Conservation (phyloP, 2,888 invertebrate species). For the Elmis aenea region DNA sequence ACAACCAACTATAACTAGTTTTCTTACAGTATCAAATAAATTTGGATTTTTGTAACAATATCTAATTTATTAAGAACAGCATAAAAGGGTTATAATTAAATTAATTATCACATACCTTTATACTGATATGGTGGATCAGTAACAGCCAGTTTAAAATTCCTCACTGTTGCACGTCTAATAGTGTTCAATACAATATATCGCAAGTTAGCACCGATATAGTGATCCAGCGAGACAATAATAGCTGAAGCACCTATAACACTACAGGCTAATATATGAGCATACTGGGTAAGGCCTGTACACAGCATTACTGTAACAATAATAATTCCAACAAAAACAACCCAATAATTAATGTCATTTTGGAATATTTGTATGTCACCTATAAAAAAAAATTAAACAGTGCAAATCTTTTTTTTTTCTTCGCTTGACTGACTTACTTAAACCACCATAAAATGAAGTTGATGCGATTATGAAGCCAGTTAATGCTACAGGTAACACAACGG, state of each 20-base stretch:
- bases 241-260: slow-evolving; percentile 61
- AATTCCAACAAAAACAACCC: slow-evolving; percentile 55
- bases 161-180: slow-evolving; percentile 57
- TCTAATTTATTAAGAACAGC: too few species aligned
- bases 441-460: slow-evolving; percentile 53
- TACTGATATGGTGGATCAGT: slow-evolving; percentile 57
- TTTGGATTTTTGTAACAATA: too few species aligned
- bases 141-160: slow-evolving; percentile 55
- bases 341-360: slow-evolving; percentile 56
- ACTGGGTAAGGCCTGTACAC: slow-evolving; percentile 49
- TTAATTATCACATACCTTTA: too few species aligned
- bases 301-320: slow-evolving; percentile 50
- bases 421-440: slow-evolving; percentile 62
- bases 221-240: slow-evolving; percentile 58
- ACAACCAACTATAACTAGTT: too few species aligned
- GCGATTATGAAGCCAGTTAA: slow-evolving; percentile 59
- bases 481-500: slow-evolving; percentile 55
- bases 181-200: slow-evolving; percentile 65
- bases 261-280: slow-evolving; percentile 59
- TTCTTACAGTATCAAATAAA: too few species aligned
- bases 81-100: too few species aligned
- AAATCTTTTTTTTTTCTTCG: too few species aligned
- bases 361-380: slow-evolving; percentile 49
- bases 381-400: slow-evolving; percentile 33
- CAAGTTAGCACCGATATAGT: slow-evolving; percentile 59